Evolutionary conservation across 2,888 invertebrate genomes (phyloP).

Genomic region (Acanthosepion lycidas): DNA sequence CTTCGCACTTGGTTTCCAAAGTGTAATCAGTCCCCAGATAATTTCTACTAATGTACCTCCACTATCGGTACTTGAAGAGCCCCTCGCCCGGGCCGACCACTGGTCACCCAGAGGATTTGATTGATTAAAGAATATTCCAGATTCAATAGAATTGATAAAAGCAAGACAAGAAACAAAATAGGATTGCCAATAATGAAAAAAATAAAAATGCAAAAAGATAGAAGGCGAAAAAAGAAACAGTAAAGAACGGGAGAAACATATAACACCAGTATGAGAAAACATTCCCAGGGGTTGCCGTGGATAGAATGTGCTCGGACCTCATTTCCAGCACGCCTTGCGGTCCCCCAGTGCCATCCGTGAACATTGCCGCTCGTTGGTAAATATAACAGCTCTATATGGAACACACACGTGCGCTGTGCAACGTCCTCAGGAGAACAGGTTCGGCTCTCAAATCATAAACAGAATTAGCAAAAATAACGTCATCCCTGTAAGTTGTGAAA

Average conservation of each 20-base stretch:
- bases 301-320: conserved; percentile 33
- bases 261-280: background rate
- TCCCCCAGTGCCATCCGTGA: conserved; percentile 2
- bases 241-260: background rate
- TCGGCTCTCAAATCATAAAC: background rate
- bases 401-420: conserved; percentile 6
- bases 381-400: background rate
- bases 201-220: background rate
- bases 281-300: background rate
- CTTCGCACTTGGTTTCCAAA: conserved; percentile 9
- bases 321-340: conserved; percentile 13
- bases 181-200: background rate
- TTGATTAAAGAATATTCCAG: conserved; percentile 23
- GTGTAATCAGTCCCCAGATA: background rate
- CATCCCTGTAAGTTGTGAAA: conserved; percentile 21
- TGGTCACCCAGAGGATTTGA: conserved; percentile 6
- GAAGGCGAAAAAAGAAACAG: background rate
- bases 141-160: conserved; percentile 33
- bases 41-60: background rate
- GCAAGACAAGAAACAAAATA: conserved; percentile 22
- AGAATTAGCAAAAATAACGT: conserved; percentile 9
- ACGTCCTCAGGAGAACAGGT: background rate
- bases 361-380: conserved; percentile 22
- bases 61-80: conserved; percentile 10
- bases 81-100: background rate